Conservation (phyloP, 2,888 invertebrate genomes). For the Furcula furcula region DNA sequence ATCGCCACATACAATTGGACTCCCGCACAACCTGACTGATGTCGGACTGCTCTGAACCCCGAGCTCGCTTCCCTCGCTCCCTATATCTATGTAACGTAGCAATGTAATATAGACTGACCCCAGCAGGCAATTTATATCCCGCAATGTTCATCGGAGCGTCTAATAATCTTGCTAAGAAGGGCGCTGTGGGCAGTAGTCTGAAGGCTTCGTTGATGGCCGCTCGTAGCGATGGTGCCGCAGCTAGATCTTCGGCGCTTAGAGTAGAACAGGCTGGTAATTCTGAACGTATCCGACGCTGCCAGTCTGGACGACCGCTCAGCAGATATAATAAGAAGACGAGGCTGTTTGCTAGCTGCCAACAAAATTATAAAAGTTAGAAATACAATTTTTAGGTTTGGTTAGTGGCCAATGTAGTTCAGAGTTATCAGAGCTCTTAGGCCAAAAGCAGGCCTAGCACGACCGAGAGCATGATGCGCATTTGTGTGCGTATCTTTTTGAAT, state of each 20-base stretch:
- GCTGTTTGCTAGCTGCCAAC: conserved; percentile 87
- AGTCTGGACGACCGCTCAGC: conserved; percentile 85
- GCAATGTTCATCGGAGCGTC: conserved; percentile 87
- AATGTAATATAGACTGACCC: no score
- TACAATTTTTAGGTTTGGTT: no score
- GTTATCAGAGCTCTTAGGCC: no score
- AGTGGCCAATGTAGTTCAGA: no score
- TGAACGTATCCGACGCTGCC: conserved; percentile 84
- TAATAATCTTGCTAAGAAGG: conserved; percentile 88
- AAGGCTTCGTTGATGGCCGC: conserved; percentile 91
- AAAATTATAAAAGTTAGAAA: background rate
- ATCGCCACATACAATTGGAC: no score
- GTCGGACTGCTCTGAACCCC: no score
- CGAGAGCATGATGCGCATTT: no score
- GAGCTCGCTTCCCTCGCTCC: no score
- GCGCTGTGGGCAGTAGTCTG: conserved; percentile 88
- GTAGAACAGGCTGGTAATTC: conserved; percentile 84
- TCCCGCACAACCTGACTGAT: no score
- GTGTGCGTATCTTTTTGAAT: no score
- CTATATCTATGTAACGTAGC: no score
- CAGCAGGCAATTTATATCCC: conserved; percentile 86
- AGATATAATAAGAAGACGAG: conserved; percentile 89
- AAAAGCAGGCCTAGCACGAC: no score
- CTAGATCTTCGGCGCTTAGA: conserved; percentile 81
- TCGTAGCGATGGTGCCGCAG: conserved; percentile 86